phyloP scores from a whole-genome alignment of 35 echinoderm and acorn worm species.

The Antedon bifida region DNA sequence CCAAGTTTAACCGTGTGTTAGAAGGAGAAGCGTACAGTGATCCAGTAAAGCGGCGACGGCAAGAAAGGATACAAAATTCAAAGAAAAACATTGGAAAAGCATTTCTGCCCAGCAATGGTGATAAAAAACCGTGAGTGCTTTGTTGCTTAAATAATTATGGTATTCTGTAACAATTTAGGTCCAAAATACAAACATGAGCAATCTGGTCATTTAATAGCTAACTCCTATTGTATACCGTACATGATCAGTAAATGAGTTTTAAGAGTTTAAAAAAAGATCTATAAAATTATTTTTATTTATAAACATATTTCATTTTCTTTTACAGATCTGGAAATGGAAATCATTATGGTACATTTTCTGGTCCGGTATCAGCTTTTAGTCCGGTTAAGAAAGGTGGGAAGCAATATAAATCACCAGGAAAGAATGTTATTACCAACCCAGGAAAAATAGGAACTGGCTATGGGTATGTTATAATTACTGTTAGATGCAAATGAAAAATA shows the following conservation, averaged over 20 bases:
- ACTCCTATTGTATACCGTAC: too few species aligned
- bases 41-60: constrained; percentile 78
- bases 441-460: constrained; percentile 87
- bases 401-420: constrained; percentile 64
- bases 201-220: too few species aligned
- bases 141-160: too few species aligned
- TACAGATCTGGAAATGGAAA: constrained; percentile 84
- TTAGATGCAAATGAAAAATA: background rate
- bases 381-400: constrained; percentile 60
- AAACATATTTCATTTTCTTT: background rate
- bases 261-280: too few species aligned
- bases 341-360: constrained; percentile 84
- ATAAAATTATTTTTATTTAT: too few species aligned
- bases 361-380: constrained; percentile 74
- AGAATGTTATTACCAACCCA: constrained; percentile 85
- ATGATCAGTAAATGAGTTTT: too few species aligned
- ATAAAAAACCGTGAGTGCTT: constrained; percentile 84
- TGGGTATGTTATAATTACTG: constrained; percentile 24
- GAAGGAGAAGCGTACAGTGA: constrained; percentile 88
- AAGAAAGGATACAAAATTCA: constrained; percentile 48
- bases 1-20: constrained; percentile 73
- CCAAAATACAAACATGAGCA: too few species aligned
- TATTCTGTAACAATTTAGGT: too few species aligned
- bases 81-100: constrained; percentile 90
- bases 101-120: constrained; percentile 90